Evolutionary conservation across 2,888 invertebrate species (phyloP), one percentile per base, ranked within the genome.

Genomic region (Diadromus collaris): DNA sequence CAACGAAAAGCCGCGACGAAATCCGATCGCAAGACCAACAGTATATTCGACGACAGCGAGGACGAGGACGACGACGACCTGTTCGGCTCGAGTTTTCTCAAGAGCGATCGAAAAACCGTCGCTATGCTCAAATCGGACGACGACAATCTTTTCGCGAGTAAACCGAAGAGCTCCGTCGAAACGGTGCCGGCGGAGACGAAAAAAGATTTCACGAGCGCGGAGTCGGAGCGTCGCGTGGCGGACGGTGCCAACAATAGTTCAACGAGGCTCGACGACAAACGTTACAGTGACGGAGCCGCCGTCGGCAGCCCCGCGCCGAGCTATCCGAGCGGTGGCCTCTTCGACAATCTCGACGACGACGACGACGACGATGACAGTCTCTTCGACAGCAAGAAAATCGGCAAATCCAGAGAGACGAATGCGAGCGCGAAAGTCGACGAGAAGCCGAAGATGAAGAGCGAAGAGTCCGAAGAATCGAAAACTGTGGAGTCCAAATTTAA

Each of bases 41-140:
- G 84, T 46, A 79, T 90, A 34, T 89, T 89, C 67, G 87, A 87
- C 64, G 88, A 89, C 46, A 85, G 83, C 38, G 86, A 88, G 6
- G 85, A 86, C 29, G 81, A 83, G 19, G 83, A 85, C 32, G 81
- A 83, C 46, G 82, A 84, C 24, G 86, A 85, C 73, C 67, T 88
- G 21, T 87, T 88, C 27, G 78, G 79, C 41, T 41, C 76, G 27
- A 82, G 64, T 81, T 79, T 78, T 63, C 67, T 72, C 58, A 72
- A 81, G 54, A 67, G n/a, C 51, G 63, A 76, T 34, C 79, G 72
- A 5, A 77, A 76, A 46, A 48, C 46, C 19, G 32, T 16, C 34
- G 65, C 19, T 10, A 79, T 82, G 76, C 46, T 61, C 9, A 64
- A 73, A 58, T 44, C 58, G 46, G 75, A 72, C 58, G 75, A 76